Evolutionary conservation across 2,888 invertebrate genomes (phyloP).

Genomic region (Leptinotarsa tumamoca): DNA sequence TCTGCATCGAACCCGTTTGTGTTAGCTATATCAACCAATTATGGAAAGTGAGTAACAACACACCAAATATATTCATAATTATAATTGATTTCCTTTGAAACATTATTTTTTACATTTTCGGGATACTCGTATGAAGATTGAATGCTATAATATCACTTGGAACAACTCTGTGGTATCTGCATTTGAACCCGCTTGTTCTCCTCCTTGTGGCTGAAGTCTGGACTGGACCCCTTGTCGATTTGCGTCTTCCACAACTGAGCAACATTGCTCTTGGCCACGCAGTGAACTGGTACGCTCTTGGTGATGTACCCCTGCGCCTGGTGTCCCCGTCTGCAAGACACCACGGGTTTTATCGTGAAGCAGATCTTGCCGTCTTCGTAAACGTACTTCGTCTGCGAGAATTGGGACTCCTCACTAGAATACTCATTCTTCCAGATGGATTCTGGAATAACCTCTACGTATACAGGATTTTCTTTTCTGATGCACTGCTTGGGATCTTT

Average conservation of each 20-base stretch:
- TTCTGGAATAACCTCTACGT: conserved; percentile 65
- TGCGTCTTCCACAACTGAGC: conserved; percentile 60
- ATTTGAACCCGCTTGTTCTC: conserved; percentile 61
- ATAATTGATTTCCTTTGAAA: not conserved
- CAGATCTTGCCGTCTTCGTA: conserved; percentile 70
- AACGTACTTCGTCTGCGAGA: conserved; percentile 69
- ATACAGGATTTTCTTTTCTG: conserved; percentile 53
- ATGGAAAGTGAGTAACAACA: not conserved
- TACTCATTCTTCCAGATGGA: conserved; percentile 45
- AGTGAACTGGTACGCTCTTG: conserved; percentile 68
- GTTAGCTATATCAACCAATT: no score
- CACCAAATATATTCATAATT: not conserved
- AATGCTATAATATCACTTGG: conserved; percentile 24
- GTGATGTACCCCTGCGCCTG: conserved; percentile 53
- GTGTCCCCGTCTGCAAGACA: conserved; percentile 70
- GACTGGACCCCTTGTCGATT: conserved; percentile 68
- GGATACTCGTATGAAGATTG: conserved; percentile 25
- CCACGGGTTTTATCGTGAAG: conserved; percentile 71
- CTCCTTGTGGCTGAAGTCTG: conserved; percentile 67
- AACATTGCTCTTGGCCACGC: conserved; percentile 59
- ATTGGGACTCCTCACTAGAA: conserved; percentile 46
- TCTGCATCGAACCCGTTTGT: no score
- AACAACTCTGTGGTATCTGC: conserved; percentile 58
- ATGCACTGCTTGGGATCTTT: conserved; percentile 65
- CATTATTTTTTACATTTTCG: conserved; percentile 37